A percentile compares a stretch with the other conserved stretches of the same genome.
Evolutionary conservation across 2,113 vertebrate species (phyloP).

Genomic region (pig (Sus scrofa)): T2T-Sscrofa CM000814.6:85124001-85124500

Average conservation of each 20-base stretch:
- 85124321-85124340: neutral
- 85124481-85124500: neutral
- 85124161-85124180: slow-evolving; percentile 9
- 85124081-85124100: neutral
- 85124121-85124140: neutral
- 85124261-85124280: neutral
- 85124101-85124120: neutral
- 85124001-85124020: no score
- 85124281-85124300: neutral
- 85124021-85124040: no score
- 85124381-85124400: neutral
- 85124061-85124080: no score
- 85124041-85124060: no score
- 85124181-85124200: neutral
- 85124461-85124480: neutral
- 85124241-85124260: neutral
- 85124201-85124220: neutral
- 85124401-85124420: neutral
- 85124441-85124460: neutral
- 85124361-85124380: neutral
- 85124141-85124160: slow-evolving; percentile 5
- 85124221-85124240: neutral
- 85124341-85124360: neutral
- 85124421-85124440: neutral
- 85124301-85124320: slow-evolving; percentile 4